These are phyloP conservation scores for Hippocampus barbouri DNA, from an alignment of 2,113 vertebrate species.

Conservation along the genomic window DNA sequence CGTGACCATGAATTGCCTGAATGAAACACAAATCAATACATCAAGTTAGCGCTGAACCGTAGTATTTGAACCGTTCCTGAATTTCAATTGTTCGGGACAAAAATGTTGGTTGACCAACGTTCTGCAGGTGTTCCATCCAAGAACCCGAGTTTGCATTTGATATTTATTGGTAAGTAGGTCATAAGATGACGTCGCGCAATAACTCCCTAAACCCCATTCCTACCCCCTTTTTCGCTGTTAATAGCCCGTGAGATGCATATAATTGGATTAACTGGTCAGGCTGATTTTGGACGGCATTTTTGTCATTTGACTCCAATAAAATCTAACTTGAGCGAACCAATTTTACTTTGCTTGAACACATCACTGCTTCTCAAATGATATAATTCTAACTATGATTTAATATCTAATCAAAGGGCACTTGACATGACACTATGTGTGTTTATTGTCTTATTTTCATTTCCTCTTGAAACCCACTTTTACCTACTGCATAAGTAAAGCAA, in stretches of 20 bases:
- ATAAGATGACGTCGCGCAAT: background rate
- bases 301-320: background rate
- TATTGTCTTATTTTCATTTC: background rate
- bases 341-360: background rate
- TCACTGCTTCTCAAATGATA: background rate
- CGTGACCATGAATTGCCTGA: constrained; percentile 56
- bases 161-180: background rate
- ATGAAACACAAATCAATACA: constrained; percentile 42
- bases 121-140: background rate
- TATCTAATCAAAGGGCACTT: background rate
- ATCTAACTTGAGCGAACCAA: background rate
- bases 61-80: no score
- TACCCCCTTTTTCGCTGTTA: background rate
- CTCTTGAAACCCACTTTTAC: background rate
- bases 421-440: background rate
- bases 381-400: background rate
- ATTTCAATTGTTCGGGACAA: no score
- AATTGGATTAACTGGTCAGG: background rate
- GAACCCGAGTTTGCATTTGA: background rate
- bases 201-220: background rate
- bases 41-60: background rate
- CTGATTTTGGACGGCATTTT: background rate
- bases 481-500: background rate
- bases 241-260: constrained; percentile 1
- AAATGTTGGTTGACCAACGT: background rate